Evolutionary conservation across 2,797 vertebrate genomes (phyloP).

Genomic region (Anisognathus igniventris): DNA sequence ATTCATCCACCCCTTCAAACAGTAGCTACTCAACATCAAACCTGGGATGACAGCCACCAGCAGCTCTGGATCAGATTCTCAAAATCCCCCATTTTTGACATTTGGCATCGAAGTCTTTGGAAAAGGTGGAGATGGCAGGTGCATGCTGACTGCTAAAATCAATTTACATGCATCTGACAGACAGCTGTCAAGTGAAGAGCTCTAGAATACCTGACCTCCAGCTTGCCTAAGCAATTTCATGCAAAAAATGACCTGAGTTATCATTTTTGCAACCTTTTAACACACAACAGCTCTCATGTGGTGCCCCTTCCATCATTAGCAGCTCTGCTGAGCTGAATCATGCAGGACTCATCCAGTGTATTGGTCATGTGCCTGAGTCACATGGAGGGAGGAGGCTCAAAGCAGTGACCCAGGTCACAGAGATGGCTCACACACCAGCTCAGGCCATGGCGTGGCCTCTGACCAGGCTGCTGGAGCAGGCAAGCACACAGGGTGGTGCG

Average conservation of each 20-base stretch:
- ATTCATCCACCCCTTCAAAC: not conserved
- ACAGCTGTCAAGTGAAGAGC: constrained; percentile 2
- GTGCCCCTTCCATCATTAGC: not conserved
- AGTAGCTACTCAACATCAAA: not conserved
- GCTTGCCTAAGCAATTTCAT: not conserved
- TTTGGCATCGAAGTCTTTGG: not conserved
- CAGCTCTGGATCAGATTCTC: not conserved
- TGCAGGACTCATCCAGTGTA: not conserved
- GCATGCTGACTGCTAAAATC: not conserved
- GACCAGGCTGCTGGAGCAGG: not conserved
- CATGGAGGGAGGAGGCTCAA: not conserved
- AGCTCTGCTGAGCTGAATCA: not conserved
- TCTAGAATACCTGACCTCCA: not conserved
- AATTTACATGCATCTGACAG: not conserved
- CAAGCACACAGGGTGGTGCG: fast-evolving
- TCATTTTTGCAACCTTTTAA: not conserved
- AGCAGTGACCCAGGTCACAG: not conserved
- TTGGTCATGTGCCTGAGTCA: not conserved
- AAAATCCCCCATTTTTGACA: constrained; percentile 5
- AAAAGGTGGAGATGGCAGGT: constrained; percentile 8
- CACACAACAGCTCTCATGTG: not conserved
- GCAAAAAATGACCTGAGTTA: not conserved
- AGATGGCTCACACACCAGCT: not conserved
- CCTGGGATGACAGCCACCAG: constrained; percentile 11
- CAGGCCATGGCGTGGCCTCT: fast-evolving